Evolutionary conservation across 2,113 vertebrate species (phyloP), one percentile per base, ranked within the genome.

Genomic region (Onychorhynchus coronatus): DNA sequence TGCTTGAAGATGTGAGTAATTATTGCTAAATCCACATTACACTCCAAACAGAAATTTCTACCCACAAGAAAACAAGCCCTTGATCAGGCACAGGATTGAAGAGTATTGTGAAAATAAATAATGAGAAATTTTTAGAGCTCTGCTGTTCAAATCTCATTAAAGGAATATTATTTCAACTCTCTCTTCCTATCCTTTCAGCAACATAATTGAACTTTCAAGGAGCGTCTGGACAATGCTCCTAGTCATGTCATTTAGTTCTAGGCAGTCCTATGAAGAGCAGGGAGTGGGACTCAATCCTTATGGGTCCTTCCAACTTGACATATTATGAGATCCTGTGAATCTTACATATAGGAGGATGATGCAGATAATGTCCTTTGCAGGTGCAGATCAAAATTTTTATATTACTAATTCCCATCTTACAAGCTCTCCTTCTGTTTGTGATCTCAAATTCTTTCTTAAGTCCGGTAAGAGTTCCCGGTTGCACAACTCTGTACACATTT

Each of bases 131-230:
- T 68, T 55, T 70, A 84, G 44, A 52, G 14, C 21, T 89, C 37
- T 84, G 59, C 13, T 81, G 17, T 44, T 59, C 39, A 72, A 80
- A 67, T 25, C 27, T 30, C 3, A 6, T 9, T 41, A n/a, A 84
- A 77, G 4, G 4, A n/a, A 49, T 13, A 59, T 0, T 4, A 18
- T 27, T 81, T 81, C 0, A 1, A 44, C 44, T 70, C 30, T 27
- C 16, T 37, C 17, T 27, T 82, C 11, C 30, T 33, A 10, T 42
- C 9, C 37, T 68, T 73, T 53, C 85, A 73, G 35, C 44, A 72
- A 41, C 9, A 55, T 12, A 35, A 47, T 0, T 35, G 39, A 39
- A 37, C 5, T 7, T 42, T 61, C 35, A 74, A 56, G 61, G 20
- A 70, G 2, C 18, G 19, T 33, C 12, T 46, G 22, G 22, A 0